These are phyloP conservation scores for Oplegnathus fasciatus DNA, from an alignment of 2,113 vertebrate genomes.

Conservation along the genomic window DNA sequence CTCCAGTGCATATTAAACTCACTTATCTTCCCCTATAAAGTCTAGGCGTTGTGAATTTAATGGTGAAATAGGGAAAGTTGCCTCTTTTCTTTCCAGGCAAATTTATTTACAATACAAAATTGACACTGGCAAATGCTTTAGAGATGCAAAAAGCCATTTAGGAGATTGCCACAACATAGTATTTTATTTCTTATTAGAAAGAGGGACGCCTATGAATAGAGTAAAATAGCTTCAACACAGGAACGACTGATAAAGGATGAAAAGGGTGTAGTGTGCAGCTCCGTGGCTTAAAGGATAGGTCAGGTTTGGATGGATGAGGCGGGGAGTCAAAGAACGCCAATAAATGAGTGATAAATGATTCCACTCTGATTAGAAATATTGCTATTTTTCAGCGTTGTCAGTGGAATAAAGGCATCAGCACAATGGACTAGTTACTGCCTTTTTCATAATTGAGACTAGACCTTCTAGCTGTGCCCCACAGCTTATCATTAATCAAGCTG, in stretches of 20 bases:
- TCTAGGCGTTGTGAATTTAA: constrained; percentile 89
- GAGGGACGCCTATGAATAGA: constrained; percentile 7
- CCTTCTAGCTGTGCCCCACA: constrained; percentile 98
- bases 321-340: constrained; percentile 90
- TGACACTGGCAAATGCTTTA: constrained; percentile 36
- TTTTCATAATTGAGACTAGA: constrained; percentile 99
- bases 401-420: constrained; percentile 96
- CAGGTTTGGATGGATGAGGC: constrained; percentile 74
- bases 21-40: constrained; percentile 99
- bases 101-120: constrained; percentile 64
- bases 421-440: constrained; percentile 97
- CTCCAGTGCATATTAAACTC: constrained; percentile 99
- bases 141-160: constrained; percentile 32
- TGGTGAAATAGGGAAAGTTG: constrained; percentile 75
- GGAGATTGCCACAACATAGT: constrained; percentile 13
- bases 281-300: constrained; percentile 51
- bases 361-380: constrained; percentile 98
- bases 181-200: constrained; percentile 37
- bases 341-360: constrained; percentile 98
- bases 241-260: constrained; percentile 29
- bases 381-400: constrained; percentile 97
- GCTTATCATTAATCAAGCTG: constrained; percentile 98
- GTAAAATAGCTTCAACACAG: constrained; percentile 16
- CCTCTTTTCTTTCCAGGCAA: constrained; percentile 60
- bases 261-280: neutral